Evolutionary conservation across 2,113 vertebrate species (phyloP).

Genomic region (Pipa parva): DNA sequence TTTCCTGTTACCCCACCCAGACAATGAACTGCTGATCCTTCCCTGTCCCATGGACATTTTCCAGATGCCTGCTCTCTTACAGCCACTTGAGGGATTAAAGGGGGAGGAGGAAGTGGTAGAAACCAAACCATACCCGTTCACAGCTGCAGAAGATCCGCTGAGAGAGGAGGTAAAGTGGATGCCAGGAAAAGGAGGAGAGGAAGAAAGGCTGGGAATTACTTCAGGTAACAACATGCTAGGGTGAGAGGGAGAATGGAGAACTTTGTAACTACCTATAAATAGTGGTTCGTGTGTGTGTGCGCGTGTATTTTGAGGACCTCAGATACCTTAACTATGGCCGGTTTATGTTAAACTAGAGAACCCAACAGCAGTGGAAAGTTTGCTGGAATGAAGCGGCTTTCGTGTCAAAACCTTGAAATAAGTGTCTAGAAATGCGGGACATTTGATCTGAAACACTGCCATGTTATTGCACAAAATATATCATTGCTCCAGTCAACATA

Average conservation of each 20-base stretch:
- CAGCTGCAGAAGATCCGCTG: constrained; percentile 39
- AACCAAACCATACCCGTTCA: constrained; percentile 40
- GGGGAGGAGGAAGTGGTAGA: constrained; percentile 9
- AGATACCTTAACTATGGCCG: too few species aligned
- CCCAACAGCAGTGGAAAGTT: too few species aligned
- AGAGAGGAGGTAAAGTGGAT: constrained; percentile 11
- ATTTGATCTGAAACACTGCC: too few species aligned
- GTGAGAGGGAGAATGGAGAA: not conserved
- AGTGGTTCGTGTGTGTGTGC: too few species aligned
- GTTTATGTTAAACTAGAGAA: too few species aligned
- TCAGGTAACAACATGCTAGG: constrained; percentile 23
- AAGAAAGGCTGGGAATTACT: constrained; percentile 40
- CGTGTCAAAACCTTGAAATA: too few species aligned
- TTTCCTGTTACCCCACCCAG: not conserved
- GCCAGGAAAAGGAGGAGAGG: constrained; percentile 29
- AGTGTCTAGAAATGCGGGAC: too few species aligned
- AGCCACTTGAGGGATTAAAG: constrained; percentile 51
- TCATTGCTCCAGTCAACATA: too few species aligned
- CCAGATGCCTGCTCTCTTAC: constrained; percentile 56
- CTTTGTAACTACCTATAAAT: too few species aligned
- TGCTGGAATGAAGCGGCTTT: too few species aligned
- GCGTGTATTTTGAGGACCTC: too few species aligned
- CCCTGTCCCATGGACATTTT: not conserved
- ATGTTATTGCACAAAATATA: too few species aligned
- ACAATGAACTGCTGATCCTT: not conserved